Evolutionary conservation across 2,113 vertebrate genomes (phyloP), one percentile per base, ranked within the genome.

Genomic region (Anguilla japonica): DNA sequence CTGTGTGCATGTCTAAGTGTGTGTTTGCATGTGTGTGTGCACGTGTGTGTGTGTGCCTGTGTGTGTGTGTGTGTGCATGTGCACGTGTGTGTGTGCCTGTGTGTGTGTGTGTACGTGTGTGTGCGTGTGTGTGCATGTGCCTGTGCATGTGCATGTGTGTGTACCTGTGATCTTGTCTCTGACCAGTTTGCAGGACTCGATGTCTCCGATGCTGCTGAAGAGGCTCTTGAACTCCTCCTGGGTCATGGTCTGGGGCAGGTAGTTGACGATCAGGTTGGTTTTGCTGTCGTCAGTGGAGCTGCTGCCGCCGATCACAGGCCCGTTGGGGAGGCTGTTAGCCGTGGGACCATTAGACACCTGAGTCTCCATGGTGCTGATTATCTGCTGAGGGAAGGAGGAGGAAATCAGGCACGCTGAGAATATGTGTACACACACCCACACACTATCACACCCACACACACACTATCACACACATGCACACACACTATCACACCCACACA

Each of bases 171-270:
- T 98, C 94, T 98, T 98, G 94, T 98, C 98, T 87, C 98, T 93
- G 92, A 99, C 98, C 46, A 99, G 91, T 86, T 99, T 99, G 96
- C 98, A 99, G 85, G 98, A 98, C 91, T 99, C 98, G 0, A 99
- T 98, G 91, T 99, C 97, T 0, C 98, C 98, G 1, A 99, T 98
- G 96, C 97, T 98, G 87, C 98, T 98, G 0, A 99, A 99, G 89
- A 99, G 96, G 89, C 98, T 98, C 93, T 98, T 97, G 91, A 99
- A 98, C 92, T 99, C 98, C 67, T 99, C 98, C 92, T 99, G 98
- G 83, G 97, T 98, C 98, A 99, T 99, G 94, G 97, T 99, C 96
- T 99, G 98, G 89, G 98, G 98, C 94, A 99, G 95, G 93, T 99
- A 99, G 94, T 99, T 99, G 93, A 99, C 98, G 63, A 99, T 99